Conservation (phyloP, 2,797 vertebrate species). For the Pangasius mekongensis region DNA sequence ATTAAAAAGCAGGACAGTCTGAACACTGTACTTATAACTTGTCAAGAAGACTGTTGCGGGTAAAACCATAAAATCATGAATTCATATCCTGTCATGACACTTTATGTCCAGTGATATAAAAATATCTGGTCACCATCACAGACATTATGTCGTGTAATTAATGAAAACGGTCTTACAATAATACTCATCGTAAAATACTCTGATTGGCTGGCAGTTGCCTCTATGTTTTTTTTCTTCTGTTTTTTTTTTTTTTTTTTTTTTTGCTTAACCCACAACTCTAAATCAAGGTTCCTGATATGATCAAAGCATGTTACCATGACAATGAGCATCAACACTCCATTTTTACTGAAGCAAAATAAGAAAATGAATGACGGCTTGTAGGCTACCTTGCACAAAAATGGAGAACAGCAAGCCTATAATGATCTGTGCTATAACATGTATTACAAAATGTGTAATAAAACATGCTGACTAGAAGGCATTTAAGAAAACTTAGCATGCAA, state of each 20-base stretch:
- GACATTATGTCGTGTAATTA: not conserved
- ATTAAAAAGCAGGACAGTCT: not conserved
- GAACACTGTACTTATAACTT: not conserved
- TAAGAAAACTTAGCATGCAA: not conserved
- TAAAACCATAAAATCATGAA: not conserved
- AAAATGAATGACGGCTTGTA: not conserved
- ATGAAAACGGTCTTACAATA: too few relatives aligned
- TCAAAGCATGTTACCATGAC: not conserved
- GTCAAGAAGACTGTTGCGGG: not conserved
- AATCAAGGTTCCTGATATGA: not conserved
- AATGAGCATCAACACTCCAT: too few relatives aligned
- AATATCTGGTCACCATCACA: not conserved
- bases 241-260: not conserved
- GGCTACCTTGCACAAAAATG: not conserved
- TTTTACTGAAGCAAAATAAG: not conserved
- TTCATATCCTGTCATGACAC: not conserved
- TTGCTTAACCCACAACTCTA: not conserved
- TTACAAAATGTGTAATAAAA: not conserved
- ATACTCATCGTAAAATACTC: not conserved
- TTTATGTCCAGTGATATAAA: not conserved
- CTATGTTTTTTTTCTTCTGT: not conserved
- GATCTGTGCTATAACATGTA: not conserved
- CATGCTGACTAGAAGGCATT: not conserved
- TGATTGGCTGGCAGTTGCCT: not conserved
- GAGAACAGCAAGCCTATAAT: not conserved